Evolutionary conservation across 2,113 vertebrate genomes (phyloP).

Genomic region (Misgurnus mizolepis): DNA sequence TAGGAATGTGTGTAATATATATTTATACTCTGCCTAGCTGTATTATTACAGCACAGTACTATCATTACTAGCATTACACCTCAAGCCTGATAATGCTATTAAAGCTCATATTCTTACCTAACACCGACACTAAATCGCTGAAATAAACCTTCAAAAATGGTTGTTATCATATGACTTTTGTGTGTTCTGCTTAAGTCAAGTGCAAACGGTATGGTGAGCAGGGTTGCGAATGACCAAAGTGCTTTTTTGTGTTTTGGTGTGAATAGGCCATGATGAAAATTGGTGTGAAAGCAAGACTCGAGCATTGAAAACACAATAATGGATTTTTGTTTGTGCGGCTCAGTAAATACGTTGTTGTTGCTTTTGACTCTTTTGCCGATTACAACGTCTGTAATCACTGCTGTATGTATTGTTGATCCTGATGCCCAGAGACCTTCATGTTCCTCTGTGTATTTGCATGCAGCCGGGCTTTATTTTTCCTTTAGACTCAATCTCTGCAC

Average conservation of each 20-base stretch:
- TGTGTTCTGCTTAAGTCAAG: not conserved
- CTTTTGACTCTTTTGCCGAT: slow-evolving; percentile 1
- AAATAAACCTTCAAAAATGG: not conserved
- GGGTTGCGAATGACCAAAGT: not conserved
- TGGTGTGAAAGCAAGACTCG: not conserved
- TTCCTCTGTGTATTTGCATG: slow-evolving; percentile 40
- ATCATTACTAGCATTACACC: no score
- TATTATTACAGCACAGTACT: no score
- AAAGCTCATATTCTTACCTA: no score
- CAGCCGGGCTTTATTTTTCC: slow-evolving; percentile 45
- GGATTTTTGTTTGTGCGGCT: no score
- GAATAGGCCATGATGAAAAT: not conserved
- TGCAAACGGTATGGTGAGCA: not conserved
- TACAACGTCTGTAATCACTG: not conserved
- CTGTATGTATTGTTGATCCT: slow-evolving; percentile 6
- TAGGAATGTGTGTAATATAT: no score
- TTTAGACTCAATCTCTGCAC: slow-evolving; percentile 7
- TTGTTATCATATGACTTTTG: not conserved
- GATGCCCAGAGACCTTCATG: not conserved
- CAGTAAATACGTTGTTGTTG: not conserved
- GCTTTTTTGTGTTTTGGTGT: slow-evolving; percentile 1
- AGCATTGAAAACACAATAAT: not conserved
- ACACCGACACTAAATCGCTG: not conserved
- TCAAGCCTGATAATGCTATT: no score
- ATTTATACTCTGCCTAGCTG: no score